These are phyloP conservation scores for Machimus atricapillus DNA, from an alignment of 2,888 invertebrate genomes.

Conservation along the genomic window DNA sequence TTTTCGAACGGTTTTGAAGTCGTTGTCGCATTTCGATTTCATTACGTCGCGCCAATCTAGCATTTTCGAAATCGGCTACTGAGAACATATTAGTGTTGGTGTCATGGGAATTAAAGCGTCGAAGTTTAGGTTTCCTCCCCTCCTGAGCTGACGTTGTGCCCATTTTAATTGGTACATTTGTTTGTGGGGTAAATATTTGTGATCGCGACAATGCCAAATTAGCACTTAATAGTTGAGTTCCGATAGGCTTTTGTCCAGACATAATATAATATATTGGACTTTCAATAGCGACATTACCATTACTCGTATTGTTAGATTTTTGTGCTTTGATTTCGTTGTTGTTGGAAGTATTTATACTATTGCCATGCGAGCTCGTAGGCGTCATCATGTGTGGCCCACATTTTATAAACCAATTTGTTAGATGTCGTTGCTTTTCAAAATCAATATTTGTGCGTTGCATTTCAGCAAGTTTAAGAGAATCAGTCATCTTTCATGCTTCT, in stretches of 20 bases:
- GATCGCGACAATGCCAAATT: slow-evolving; percentile 51
- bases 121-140: slow-evolving; percentile 60
- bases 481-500: slow-evolving; percentile 53
- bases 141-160: slow-evolving; percentile 53
- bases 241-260: slow-evolving; percentile 51
- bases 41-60: slow-evolving; percentile 60
- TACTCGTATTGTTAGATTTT: slow-evolving; percentile 50
- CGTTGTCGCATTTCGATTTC: slow-evolving; percentile 61
- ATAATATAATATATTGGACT: slow-evolving; percentile 55
- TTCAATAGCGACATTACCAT: slow-evolving; percentile 52
- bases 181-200: slow-evolving; percentile 53
- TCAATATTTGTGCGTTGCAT: slow-evolving; percentile 63
- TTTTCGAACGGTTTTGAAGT: slow-evolving; percentile 56
- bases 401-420: slow-evolving; percentile 63
- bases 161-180: slow-evolving; percentile 54
- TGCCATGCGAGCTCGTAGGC: slow-evolving; percentile 43
- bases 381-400: slow-evolving; percentile 62
- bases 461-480: slow-evolving; percentile 59
- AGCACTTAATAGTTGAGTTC: slow-evolving; percentile 46
- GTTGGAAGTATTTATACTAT: slow-evolving; percentile 44
- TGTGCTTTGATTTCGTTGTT: slow-evolving; percentile 47
- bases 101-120: slow-evolving; percentile 62
- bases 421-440: slow-evolving; percentile 62
- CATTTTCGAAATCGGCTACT: slow-evolving; percentile 62
- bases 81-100: slow-evolving; percentile 63